A percentile compares a stretch with the other conserved stretches of the same genome.
Evolutionary conservation across 2,797 vertebrate species (phyloP).

Genomic region (Myotis planiceps): DNA sequence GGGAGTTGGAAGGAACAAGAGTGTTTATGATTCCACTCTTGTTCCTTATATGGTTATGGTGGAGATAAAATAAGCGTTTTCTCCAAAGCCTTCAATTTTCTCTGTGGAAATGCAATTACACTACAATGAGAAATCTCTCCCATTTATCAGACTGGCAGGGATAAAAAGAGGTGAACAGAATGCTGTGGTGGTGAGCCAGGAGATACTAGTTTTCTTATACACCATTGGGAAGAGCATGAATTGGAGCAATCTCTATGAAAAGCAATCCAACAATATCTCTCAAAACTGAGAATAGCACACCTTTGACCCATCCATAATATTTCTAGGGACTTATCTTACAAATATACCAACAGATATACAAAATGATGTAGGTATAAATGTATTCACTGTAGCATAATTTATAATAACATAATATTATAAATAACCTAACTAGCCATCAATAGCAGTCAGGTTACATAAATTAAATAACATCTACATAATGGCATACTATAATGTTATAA

Average conservation of each 20-base stretch:
- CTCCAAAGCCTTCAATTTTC: not conserved
- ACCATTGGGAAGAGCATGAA: not conserved
- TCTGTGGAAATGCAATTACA: constrained; percentile 36
- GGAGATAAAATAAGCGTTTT: not conserved
- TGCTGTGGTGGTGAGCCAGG: not conserved
- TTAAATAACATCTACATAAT: not conserved
- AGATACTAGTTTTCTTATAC: not conserved
- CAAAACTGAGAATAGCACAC: not conserved
- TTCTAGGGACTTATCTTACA: constrained; percentile 10
- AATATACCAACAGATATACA: not conserved
- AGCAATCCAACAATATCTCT: not conserved
- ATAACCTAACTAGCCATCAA: not conserved
- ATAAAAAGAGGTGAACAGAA: not conserved
- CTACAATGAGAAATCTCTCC: not conserved
- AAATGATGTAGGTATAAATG: not conserved
- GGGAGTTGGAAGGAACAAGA: not conserved
- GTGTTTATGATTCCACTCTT: not conserved
- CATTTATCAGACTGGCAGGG: not conserved
- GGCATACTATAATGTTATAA: not conserved
- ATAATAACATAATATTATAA: constrained; percentile 8
- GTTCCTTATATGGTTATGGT: not conserved
- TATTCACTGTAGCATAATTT: not conserved
- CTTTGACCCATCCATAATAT: not conserved
- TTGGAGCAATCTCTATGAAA: not conserved
- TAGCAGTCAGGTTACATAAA: not conserved